A percentile compares a stretch with the other conserved stretches of the same genome.
These are phyloP conservation scores for Myocastor coypus DNA, from an alignment of 2,113 vertebrate genomes.

Conservation along the genomic window DNA sequence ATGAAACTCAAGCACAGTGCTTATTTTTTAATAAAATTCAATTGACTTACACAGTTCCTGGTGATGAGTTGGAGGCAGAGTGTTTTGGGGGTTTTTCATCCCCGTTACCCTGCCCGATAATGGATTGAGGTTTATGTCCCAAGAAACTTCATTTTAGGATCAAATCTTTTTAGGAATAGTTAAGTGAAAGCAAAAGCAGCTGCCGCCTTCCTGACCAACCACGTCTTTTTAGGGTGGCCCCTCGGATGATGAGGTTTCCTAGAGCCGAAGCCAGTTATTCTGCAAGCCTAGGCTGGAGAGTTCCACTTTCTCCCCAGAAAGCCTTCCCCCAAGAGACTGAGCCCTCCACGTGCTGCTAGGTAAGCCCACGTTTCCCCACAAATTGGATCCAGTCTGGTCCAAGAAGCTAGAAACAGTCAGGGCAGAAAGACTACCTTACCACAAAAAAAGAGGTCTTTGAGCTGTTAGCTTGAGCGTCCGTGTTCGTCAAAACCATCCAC, in stretches of 20 bases:
- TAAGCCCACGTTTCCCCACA: slow-evolving; percentile 31
- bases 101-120: neutral
- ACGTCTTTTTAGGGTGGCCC: neutral
- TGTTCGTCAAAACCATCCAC: neutral
- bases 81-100: too few relatives aligned
- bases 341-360: neutral
- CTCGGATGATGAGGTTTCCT: neutral
- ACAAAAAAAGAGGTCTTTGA: slow-evolving; percentile 27
- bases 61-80: neutral
- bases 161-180: neutral
- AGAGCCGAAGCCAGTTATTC: neutral
- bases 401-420: slow-evolving; percentile 23
- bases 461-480: neutral
- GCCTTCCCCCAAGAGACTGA: neutral
- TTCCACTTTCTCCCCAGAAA: neutral
- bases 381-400: neutral
- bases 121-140: neutral
- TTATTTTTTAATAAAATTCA: slow-evolving; percentile 91
- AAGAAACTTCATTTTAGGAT: neutral
- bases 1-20: slow-evolving; percentile 85
- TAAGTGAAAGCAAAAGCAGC: neutral
- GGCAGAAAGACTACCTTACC: neutral
- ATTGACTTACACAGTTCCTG: slow-evolving; percentile 55
- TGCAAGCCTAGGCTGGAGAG: neutral
- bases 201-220: neutral